phyloP scores from a whole-genome alignment of 2,113 vertebrate genomes.

The Aptenodytes forsteri region DNA sequence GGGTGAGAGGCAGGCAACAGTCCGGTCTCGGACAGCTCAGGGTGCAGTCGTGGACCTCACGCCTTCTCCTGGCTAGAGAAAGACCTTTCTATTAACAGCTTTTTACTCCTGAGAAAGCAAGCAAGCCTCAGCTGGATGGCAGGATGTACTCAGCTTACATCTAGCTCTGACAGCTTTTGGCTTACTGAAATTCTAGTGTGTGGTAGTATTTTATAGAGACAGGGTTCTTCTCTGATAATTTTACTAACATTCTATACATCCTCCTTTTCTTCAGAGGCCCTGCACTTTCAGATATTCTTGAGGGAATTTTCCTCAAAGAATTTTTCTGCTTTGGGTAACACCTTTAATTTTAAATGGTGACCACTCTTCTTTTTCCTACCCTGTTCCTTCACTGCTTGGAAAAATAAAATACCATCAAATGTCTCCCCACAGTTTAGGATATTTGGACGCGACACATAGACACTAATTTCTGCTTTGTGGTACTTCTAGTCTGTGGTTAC shows the following conservation, averaged over 20 bases:
- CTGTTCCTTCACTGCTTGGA: background rate
- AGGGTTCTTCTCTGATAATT: background rate
- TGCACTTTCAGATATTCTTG: background rate
- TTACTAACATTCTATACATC: background rate
- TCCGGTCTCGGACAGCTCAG: background rate
- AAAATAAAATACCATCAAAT: background rate
- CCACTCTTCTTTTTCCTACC: background rate
- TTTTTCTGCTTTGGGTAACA: background rate
- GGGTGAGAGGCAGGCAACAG: too few relatives aligned
- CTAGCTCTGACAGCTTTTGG: background rate
- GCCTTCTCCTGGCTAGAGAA: background rate
- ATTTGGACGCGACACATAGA: background rate
- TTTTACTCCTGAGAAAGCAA: background rate
- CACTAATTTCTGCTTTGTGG: background rate
- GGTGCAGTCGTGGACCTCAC: background rate
- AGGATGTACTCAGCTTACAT: background rate
- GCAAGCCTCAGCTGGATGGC: background rate
- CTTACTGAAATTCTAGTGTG: background rate
- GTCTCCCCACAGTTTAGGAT: background rate
- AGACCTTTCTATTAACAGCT: background rate
- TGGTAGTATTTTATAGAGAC: background rate
- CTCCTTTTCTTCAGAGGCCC: background rate
- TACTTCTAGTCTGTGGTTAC: background rate
- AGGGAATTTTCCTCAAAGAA: background rate
- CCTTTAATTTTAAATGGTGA: background rate